Evolutionary conservation across 1,140 invertebrate genomes (phyloP).

Genomic region (Pentalonia nigronervosa): DNA sequence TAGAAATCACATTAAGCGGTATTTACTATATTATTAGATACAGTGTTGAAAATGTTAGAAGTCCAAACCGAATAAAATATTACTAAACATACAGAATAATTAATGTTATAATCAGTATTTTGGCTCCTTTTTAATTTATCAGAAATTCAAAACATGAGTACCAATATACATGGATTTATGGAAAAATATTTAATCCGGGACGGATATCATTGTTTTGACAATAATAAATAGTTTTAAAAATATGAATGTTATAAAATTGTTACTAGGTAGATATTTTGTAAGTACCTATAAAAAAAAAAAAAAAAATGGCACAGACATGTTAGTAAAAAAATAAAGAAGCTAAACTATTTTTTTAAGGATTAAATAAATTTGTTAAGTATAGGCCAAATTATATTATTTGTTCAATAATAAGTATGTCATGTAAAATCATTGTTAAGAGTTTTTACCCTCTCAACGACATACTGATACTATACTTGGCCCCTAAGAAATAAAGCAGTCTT

Average conservation of each 20-base stretch:
- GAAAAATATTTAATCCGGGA: conserved; percentile 41
- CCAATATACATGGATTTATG: conserved; percentile 21
- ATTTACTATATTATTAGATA: not conserved
- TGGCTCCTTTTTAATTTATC: not conserved
- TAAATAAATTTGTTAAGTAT: conserved; percentile 54
- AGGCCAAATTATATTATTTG: conserved; percentile 41
- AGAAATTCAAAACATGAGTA: conserved; percentile 35
- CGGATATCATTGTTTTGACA: conserved; percentile 26
- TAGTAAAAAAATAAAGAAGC: conserved; percentile 58
- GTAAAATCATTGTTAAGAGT: conserved; percentile 12
- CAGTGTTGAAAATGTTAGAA: not conserved
- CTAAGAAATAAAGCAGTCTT: conserved; percentile 57
- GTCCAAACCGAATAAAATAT: not conserved
- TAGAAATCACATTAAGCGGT: not conserved
- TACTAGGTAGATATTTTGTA: conserved; percentile 34
- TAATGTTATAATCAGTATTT: not conserved
- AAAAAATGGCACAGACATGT: conserved; percentile 58
- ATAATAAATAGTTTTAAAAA: conserved; percentile 43
- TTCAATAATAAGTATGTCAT: conserved; percentile 5
- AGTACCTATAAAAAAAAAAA: conserved; percentile 48
- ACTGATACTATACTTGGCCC: conserved; percentile 46
- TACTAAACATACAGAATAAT: not conserved
- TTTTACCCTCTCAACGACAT: not conserved
- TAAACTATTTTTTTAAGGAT: conserved; percentile 50
- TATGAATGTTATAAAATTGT: conserved; percentile 46